phyloP scores from a whole-genome alignment of 1,140 invertebrate genomes.

The Tyrophagus putrescentiae region DNA sequence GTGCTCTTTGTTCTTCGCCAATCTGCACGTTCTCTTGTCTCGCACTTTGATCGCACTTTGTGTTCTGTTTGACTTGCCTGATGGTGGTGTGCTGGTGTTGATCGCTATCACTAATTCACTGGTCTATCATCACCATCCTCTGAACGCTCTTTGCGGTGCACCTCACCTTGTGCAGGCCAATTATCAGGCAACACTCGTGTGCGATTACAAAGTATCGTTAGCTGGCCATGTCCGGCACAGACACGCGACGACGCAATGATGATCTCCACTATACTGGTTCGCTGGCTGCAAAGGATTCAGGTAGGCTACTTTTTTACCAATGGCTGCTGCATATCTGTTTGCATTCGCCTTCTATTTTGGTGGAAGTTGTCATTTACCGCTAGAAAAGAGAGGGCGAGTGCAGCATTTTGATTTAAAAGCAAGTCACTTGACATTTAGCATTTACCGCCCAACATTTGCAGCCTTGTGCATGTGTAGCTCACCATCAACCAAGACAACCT shows the following conservation, averaged over 20 bases:
- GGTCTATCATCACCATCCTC: slow-evolving; percentile 25
- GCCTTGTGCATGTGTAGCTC: slow-evolving; percentile 39
- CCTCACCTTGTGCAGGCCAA: slow-evolving; percentile 37
- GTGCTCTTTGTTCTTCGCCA: too few species aligned
- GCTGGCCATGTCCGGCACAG: slow-evolving; percentile 42
- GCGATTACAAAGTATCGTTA: slow-evolving; percentile 71
- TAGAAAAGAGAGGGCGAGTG: too few species aligned
- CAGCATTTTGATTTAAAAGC: too few species aligned
- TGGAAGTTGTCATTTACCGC: too few species aligned
- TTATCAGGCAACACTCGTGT: slow-evolving; percentile 75
- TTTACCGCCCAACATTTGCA: too few species aligned
- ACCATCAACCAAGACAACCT: neutral
- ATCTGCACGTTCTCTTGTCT: too few species aligned
- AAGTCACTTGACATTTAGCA: too few species aligned
- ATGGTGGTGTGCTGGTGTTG: too few species aligned
- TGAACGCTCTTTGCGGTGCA: neutral
- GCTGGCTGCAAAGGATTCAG: slow-evolving; percentile 79
- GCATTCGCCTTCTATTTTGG: too few species aligned
- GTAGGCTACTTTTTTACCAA: slow-evolving; percentile 42
- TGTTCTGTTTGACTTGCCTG: neutral
- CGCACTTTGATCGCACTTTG: neutral
- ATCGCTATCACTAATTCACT: neutral
- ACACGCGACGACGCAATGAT: slow-evolving; percentile 31
- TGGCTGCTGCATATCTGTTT: too few species aligned
- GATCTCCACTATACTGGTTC: slow-evolving; percentile 42